Evolutionary conservation across 2,888 invertebrate species (phyloP).

Genomic region (Cerceris ruficornis): DNA sequence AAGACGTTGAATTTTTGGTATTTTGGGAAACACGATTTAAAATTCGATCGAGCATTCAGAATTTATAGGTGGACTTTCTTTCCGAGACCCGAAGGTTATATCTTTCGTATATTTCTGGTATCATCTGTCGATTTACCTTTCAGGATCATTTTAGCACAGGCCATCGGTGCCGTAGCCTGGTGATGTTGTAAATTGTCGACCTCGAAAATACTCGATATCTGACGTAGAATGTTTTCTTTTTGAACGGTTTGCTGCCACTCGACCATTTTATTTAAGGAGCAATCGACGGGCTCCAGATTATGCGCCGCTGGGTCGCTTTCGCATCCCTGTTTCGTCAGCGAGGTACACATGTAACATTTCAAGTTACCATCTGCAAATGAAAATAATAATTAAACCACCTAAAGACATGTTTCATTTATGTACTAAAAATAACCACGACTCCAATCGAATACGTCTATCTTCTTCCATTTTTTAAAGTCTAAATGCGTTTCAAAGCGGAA

Average conservation of each 20-base stretch:
- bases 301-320: constrained; percentile 55
- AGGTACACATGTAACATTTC: constrained; percentile 74
- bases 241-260: constrained; percentile 53
- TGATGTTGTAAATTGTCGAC: constrained; percentile 60
- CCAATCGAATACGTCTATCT: too few relatives aligned
- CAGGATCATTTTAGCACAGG: constrained; percentile 71
- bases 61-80: too few relatives aligned
- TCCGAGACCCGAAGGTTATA: too few relatives aligned
- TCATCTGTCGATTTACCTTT: constrained; percentile 54
- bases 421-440: not conserved
- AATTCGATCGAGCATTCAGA: too few relatives aligned
- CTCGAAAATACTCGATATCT: constrained; percentile 64
- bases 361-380: constrained; percentile 66
- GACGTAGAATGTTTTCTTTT: constrained; percentile 41
- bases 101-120: not conserved
- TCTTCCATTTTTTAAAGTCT: too few relatives aligned
- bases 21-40: too few relatives aligned
- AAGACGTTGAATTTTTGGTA: too few relatives aligned
- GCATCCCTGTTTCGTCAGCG: constrained; percentile 62
- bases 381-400: not conserved
- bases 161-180: constrained; percentile 33
- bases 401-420: not conserved
- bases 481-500: too few relatives aligned
- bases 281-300: constrained; percentile 63
- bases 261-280: constrained; percentile 57